These are phyloP conservation scores for Zonotrichia leucophrys DNA, from an alignment of 2,113 vertebrate genomes.

Conservation along the genomic window DNA sequence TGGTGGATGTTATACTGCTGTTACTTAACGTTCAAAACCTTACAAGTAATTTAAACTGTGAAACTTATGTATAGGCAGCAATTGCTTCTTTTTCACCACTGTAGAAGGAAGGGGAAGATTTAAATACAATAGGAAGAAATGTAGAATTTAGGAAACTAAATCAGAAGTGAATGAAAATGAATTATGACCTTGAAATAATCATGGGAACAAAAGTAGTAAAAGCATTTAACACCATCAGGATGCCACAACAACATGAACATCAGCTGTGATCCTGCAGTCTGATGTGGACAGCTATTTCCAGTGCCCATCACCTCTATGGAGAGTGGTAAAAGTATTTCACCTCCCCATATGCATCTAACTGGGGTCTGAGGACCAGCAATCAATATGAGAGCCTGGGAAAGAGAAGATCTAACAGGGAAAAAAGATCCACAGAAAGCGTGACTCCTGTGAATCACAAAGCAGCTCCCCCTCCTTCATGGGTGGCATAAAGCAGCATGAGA, in stretches of 20 bases:
- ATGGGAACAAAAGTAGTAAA: not conserved
- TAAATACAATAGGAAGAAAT: not conserved
- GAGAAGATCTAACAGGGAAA: not conserved
- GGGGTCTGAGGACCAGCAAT: not conserved
- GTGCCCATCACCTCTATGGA: not conserved
- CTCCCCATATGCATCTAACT: not conserved
- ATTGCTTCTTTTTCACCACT: not conserved
- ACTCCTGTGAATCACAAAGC: not conserved
- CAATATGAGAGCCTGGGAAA: not conserved
- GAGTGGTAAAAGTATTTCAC: not conserved
- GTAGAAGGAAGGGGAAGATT: not conserved
- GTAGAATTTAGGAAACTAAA: not conserved
- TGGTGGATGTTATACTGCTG: not conserved
- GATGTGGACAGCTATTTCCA: not conserved
- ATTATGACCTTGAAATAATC: not conserved
- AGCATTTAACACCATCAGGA: not conserved
- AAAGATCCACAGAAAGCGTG: not conserved
- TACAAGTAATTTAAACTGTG: not conserved
- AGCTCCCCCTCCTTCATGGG: not conserved
- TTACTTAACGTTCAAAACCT: not conserved
- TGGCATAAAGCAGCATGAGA: not conserved
- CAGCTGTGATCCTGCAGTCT: not conserved
- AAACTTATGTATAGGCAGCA: not conserved
- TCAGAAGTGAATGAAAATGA: not conserved
- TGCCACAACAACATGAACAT: not conserved